Evolutionary conservation across 2,113 vertebrate genomes (phyloP).

Genomic region (Antechinus stuartii): DNA sequence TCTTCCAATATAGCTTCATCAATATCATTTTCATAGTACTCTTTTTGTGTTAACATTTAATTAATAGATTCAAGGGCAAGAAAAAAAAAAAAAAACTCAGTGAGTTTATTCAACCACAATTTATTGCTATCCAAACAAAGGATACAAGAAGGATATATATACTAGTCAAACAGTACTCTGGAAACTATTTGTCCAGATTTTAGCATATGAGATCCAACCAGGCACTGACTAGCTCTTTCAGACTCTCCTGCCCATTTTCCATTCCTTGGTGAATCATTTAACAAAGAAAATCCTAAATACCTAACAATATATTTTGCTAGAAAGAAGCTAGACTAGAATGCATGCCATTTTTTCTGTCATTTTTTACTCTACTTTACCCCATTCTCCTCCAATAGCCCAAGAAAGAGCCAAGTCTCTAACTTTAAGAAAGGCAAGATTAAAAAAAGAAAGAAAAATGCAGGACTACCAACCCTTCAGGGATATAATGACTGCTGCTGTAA

Average conservation of each 20-base stretch:
- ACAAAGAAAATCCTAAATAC: background rate
- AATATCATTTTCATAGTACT: background rate
- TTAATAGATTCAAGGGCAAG: background rate
- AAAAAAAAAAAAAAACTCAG: background rate
- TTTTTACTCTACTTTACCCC: background rate
- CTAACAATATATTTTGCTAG: background rate
- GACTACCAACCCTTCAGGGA: background rate
- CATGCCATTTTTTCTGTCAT: background rate
- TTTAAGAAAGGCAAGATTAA: background rate
- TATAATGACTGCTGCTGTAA: constrained; percentile 13
- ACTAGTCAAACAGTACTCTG: background rate
- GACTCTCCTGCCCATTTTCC: background rate
- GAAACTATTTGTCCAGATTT: background rate
- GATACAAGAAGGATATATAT: background rate
- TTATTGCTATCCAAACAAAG: background rate
- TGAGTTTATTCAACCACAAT: background rate
- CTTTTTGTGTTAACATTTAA: background rate
- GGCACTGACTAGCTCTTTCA: background rate
- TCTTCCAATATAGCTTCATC: background rate
- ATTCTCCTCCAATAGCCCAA: background rate
- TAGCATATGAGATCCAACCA: background rate
- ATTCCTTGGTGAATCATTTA: background rate
- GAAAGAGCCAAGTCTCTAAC: background rate
- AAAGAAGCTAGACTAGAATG: background rate
- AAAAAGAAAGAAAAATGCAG: too few species aligned